These are phyloP conservation scores for Psephotus haematonotus DNA, from an alignment of 2,113 vertebrate species.

Conservation along the genomic window DNA sequence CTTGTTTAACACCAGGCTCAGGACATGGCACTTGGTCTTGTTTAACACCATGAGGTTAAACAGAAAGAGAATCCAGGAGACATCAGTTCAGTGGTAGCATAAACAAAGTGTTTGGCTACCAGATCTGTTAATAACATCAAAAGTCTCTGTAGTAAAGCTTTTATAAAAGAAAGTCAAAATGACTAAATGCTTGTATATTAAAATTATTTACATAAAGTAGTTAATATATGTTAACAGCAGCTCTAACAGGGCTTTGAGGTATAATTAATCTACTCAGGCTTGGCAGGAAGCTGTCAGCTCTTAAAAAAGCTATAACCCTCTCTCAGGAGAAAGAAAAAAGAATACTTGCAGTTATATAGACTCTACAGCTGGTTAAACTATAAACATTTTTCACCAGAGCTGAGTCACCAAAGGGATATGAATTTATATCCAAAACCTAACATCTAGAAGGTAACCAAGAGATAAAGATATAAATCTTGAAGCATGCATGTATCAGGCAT, in stretches of 20 bases:
- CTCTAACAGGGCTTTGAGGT: not conserved
- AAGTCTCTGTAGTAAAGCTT: not conserved
- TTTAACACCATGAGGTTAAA: not conserved
- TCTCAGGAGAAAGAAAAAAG: not conserved
- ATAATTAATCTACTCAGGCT: not conserved
- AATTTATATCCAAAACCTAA: not conserved
- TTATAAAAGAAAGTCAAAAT: not conserved
- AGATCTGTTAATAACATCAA: not conserved
- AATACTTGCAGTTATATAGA: not conserved
- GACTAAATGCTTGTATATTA: not conserved
- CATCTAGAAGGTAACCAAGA: not conserved
- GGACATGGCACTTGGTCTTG: not conserved
- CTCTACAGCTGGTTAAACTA: not conserved
- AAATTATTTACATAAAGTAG: not conserved
- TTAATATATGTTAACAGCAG: not conserved
- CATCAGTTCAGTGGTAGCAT: not conserved
- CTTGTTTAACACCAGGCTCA: not conserved
- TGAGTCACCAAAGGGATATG: not conserved
- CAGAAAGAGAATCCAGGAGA: not conserved
- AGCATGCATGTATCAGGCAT: not conserved
- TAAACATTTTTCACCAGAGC: not conserved
- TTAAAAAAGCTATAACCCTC: not conserved
- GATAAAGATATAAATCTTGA: not conserved
- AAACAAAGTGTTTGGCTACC: not conserved
- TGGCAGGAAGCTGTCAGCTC: not conserved